phyloP scores from a whole-genome alignment of 2,113 vertebrate species.

The Meriones unguiculatus region DNA sequence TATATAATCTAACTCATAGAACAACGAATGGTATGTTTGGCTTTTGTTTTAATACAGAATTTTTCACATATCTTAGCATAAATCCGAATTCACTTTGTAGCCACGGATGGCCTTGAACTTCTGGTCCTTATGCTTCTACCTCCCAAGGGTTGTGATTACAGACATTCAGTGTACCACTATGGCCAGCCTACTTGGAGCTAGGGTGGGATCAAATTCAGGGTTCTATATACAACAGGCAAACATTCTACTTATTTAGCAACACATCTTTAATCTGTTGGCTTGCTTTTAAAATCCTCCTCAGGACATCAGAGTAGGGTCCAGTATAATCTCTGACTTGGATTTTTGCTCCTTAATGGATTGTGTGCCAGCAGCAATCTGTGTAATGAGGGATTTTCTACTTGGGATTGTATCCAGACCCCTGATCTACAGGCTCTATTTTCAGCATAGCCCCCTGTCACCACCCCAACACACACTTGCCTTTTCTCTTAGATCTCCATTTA shows the following conservation, averaged over 20 bases:
- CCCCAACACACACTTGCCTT: background rate
- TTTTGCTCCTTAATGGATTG: conserved; percentile 46
- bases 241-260: background rate
- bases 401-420: conserved; percentile 21
- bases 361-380: background rate
- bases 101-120: background rate
- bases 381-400: background rate
- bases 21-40: background rate
- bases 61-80: background rate
- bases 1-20: background rate
- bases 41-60: background rate
- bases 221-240: background rate
- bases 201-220: background rate
- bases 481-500: background rate
- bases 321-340: conserved; percentile 36
- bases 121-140: background rate
- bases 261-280: background rate
- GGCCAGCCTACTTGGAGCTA: background rate
- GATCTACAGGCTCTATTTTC: background rate
- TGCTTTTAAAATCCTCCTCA: conserved; percentile 43
- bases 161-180: background rate
- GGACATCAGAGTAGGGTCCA: conserved; percentile 29
- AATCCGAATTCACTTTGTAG: background rate
- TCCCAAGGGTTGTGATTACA: background rate
- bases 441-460: background rate